phyloP scores from a whole-genome alignment of 2,797 vertebrate species.

The Pempheris klunzingeri region DNA sequence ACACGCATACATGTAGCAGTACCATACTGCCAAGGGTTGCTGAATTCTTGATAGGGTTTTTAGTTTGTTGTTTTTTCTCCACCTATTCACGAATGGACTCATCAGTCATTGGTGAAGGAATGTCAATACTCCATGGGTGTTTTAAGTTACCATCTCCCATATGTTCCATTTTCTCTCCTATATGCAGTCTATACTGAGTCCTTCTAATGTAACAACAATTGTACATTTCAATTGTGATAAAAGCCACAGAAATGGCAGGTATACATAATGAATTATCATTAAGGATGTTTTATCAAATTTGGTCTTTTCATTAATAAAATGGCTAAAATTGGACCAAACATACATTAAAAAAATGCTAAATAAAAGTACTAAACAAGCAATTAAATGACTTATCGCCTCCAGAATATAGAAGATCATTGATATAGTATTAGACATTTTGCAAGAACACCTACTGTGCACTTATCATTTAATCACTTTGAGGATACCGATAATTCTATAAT shows the following conservation, averaged over 20 bases:
- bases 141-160: constrained; percentile 74
- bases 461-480: background rate
- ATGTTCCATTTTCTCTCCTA: constrained; percentile 41
- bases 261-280: background rate
- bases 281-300: background rate
- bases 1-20: constrained; percentile 58
- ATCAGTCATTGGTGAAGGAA: constrained; percentile 80
- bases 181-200: background rate
- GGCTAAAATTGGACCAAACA: background rate
- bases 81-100: constrained; percentile 72
- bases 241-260: constrained; percentile 3
- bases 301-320: background rate
- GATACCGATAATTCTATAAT: too few species aligned
- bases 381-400: background rate
- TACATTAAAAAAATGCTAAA: too few species aligned
- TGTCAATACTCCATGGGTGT: constrained; percentile 73
- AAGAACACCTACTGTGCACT: background rate
- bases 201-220: constrained; percentile 8
- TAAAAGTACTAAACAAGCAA: background rate
- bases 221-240: constrained; percentile 5
- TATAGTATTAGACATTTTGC: background rate
- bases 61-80: constrained; percentile 73
- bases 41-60: constrained; percentile 70
- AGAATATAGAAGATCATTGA: background rate
- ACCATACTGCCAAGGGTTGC: constrained; percentile 34